Evolutionary conservation across 1,140 invertebrate species (phyloP).

Genomic region (Orchesella cincta): DNA sequence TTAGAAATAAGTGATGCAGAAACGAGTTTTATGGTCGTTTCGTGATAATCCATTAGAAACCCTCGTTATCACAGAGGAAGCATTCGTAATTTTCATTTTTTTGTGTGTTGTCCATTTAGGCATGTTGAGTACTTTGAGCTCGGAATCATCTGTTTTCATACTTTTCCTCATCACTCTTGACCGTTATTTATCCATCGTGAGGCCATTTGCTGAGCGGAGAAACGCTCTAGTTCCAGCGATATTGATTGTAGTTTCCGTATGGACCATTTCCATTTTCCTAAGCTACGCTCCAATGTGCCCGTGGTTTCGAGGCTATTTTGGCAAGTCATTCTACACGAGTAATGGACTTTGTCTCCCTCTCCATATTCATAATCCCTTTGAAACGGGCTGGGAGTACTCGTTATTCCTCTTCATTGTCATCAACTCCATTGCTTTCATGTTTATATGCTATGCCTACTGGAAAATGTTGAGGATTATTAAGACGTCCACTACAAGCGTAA

Average conservation of each 20-base stretch:
- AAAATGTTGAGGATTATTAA: slow-evolving; percentile 64
- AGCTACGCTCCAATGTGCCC: slow-evolving; percentile 61
- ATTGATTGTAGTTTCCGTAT: slow-evolving; percentile 57
- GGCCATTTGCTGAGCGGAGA: slow-evolving; percentile 59
- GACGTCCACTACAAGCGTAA: slow-evolving; percentile 60
- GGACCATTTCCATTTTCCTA: slow-evolving; percentile 60
- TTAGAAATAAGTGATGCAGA: too few relatives aligned
- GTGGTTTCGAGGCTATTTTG: slow-evolving; percentile 57
- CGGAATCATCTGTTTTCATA: slow-evolving; percentile 63
- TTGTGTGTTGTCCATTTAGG: background rate
- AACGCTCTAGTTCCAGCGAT: slow-evolving; percentile 54
- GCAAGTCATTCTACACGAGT: slow-evolving; percentile 62
- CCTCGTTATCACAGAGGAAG: too few relatives aligned
- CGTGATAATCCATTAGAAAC: too few relatives aligned
- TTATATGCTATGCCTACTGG: slow-evolving; percentile 63
- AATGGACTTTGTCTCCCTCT: slow-evolving; percentile 67
- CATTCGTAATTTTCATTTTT: too few relatives aligned
- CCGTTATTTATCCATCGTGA: slow-evolving; percentile 64
- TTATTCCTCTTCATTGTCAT: slow-evolving; percentile 63
- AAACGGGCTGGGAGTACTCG: slow-evolving; percentile 67
- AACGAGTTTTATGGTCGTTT: too few relatives aligned
- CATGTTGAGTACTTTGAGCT: slow-evolving; percentile 6
- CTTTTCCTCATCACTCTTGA: slow-evolving; percentile 66
- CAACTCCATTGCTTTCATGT: slow-evolving; percentile 63
- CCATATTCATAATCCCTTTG: slow-evolving; percentile 66